Percentiles rank a stretch among this genome's conserved stretches.
These are phyloP conservation scores for Pherbina coryleti DNA, from an alignment of 2,888 invertebrate species.

Conservation along the genomic window DNA sequence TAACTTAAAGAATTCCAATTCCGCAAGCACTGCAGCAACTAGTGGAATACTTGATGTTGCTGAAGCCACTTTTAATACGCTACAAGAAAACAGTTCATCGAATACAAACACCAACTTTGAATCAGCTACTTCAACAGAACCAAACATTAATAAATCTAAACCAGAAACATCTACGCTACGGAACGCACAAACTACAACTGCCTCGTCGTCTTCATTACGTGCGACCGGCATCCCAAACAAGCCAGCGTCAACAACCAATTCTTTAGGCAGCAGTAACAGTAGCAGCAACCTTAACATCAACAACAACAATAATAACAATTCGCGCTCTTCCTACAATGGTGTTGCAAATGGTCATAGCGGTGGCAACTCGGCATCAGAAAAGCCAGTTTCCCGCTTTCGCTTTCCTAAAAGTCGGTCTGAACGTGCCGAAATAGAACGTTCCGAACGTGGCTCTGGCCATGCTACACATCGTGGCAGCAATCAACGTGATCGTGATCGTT, in stretches of 20 bases:
- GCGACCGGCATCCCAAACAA: neutral
- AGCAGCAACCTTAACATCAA: neutral
- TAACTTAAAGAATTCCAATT: neutral
- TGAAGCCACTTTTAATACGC: neutral
- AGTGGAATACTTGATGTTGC: neutral
- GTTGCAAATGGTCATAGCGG: neutral
- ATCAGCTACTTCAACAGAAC: neutral
- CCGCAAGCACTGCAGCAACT: neutral
- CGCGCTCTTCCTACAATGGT: neutral
- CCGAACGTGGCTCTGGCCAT: constrained; percentile 41
- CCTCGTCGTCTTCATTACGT: neutral
- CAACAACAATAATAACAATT: constrained; percentile 6
- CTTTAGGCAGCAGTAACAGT: neutral
- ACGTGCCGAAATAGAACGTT: constrained; percentile 37
- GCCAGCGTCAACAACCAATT: neutral
- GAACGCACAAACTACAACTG: neutral
- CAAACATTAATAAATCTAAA: neutral
- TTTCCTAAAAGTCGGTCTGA: neutral
- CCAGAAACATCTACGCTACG: neutral
- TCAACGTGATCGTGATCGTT: constrained; percentile 59
- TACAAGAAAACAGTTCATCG: neutral
- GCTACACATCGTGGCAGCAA: constrained; percentile 30
- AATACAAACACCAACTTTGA: neutral
- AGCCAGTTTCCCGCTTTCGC: neutral
- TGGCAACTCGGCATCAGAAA: neutral